phyloP scores from a whole-genome alignment of 2,888 invertebrate genomes.

The Alviniconcha strummeri region DNA sequence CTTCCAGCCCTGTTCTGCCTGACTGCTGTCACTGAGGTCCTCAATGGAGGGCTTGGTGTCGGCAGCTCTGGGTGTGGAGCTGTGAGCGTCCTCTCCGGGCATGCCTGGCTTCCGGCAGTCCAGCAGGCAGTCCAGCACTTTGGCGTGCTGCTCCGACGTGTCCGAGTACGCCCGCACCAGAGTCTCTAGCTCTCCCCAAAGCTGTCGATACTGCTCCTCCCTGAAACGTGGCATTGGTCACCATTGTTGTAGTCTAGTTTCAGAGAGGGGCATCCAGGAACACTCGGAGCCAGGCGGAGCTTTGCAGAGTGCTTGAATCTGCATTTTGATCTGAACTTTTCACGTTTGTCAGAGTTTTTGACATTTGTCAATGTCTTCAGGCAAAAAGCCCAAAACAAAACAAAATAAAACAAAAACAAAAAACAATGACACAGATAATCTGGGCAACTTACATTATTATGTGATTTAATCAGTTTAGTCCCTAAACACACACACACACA shows the following conservation, averaged over 20 bases:
- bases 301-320: no score
- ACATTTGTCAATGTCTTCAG: no score
- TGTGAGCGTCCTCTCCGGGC: constrained; percentile 74
- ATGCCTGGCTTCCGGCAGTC: constrained; percentile 80
- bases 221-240: constrained; percentile 57
- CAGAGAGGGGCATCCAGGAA: no score
- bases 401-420: no score
- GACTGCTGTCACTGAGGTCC: constrained; percentile 20
- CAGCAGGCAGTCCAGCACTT: constrained; percentile 77
- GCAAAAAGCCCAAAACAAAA: no score
- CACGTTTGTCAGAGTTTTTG: no score
- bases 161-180: constrained; percentile 84
- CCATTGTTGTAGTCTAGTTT: no score
- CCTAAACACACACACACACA: background rate
- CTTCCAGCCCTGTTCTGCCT: constrained; percentile 64
- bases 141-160: constrained; percentile 83
- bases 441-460: no score
- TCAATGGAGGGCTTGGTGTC: background rate
- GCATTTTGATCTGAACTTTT: no score
- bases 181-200: constrained; percentile 92
- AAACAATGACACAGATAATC: no score
- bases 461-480: background rate
- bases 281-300: no score
- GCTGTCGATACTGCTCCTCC: constrained; percentile 92
- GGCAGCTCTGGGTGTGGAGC: constrained; percentile 6